Base-by-base conservation (phyloP, 2,888 invertebrate species). In the Cylindroiulus punctatus region DNA sequence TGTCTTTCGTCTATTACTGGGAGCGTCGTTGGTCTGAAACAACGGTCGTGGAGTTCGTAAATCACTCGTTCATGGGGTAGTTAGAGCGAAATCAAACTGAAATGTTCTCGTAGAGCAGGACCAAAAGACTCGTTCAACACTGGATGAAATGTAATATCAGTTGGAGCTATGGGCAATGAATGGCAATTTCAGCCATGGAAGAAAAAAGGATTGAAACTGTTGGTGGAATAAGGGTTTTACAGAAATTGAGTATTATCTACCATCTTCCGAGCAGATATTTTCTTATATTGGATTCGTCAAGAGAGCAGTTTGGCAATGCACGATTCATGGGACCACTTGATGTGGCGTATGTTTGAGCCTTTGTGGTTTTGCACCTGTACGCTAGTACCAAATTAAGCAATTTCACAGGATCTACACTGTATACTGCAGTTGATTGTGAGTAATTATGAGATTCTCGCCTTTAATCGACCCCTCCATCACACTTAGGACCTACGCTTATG, bases 51-150 rank as follows among this genome's bases (percentile, higher is more conserved):
- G 42, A 42, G 36, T 82, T 36, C 82, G 82, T 82, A 82, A 82
- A 82, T 82, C 82, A 82, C n/a, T 40, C 42, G 82, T 42, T 82
- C 82, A 82, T 82, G 82, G 82, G 65, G 36, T 36, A 36, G 82
- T 82, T 82, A 82, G 82, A 36, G 36, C n/a, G 82, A 36, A 82
- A 82, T 82, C 82, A 82, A 82, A 82, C n/a, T 42, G 82, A 82
- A 82, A 82, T 82, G 42, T 26, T 22, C 82, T 82, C 82, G 82
- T 82, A 36, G 36, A 3, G 17, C 36, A 82, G 30, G 42, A 82
- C 82, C 42, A 82, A 82, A 42, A 36, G 42, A 42, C 82, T 40
- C 42, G 82, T 82, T 40, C 82, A 82, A 82, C 42, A 42, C 82
- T 36, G 42, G 82, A 65, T 65, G n/a, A 82, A 82, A 82, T 36